Evolutionary conservation across 2,113 vertebrate species (phyloP).

Genomic region (Pygoscelis antarcticus): DNA sequence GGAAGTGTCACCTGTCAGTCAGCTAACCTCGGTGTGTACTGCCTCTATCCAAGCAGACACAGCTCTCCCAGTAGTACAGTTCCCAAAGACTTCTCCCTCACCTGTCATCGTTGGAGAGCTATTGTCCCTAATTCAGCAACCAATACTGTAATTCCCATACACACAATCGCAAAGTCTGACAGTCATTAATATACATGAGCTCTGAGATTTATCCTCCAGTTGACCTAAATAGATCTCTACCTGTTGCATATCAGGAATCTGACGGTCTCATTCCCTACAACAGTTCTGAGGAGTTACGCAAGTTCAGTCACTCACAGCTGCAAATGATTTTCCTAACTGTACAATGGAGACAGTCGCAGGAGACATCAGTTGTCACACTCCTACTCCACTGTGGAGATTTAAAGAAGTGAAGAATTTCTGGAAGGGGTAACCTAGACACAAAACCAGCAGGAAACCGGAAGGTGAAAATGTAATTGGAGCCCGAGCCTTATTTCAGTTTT

Average conservation of each 20-base stretch:
- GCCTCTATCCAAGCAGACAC: background rate
- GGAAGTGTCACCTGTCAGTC: background rate
- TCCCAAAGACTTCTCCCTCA: constrained; percentile 6
- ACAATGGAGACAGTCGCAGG: background rate
- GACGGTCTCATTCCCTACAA: background rate
- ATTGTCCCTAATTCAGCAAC: constrained; percentile 40
- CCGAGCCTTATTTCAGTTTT: background rate
- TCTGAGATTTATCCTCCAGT: constrained; percentile 1
- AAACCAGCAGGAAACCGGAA: background rate
- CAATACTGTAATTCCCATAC: background rate
- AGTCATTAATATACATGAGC: constrained; percentile 36
- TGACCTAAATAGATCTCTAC: constrained; percentile 57
- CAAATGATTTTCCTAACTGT: background rate
- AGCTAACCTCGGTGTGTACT: background rate
- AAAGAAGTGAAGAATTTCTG: background rate
- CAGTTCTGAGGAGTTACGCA: background rate
- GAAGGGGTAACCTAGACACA: background rate
- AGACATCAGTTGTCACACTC: background rate
- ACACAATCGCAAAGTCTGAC: constrained; percentile 1
- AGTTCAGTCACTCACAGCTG: background rate
- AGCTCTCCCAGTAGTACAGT: background rate
- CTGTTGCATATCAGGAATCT: background rate
- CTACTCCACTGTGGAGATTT: background rate
- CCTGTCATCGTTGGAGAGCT: constrained; percentile 1
- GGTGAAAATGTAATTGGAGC: background rate